These are phyloP conservation scores for Mycalesis mineus DNA, from an alignment of 2,888 invertebrate species.

Conservation along the genomic window DNA sequence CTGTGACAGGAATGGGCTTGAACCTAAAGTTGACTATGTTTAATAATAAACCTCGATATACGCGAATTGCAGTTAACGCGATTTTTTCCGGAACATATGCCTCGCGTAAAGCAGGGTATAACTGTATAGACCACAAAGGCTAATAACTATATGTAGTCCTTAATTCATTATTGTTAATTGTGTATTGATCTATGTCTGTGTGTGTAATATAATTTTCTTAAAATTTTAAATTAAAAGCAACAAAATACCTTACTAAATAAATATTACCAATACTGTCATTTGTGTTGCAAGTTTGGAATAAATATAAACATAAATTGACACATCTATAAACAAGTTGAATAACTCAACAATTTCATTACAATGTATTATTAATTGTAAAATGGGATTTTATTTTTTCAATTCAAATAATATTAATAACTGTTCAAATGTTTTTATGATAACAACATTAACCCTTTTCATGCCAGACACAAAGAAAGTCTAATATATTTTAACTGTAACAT, in stretches of 20 bases:
- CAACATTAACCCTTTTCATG: too few species aligned
- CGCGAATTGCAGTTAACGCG: too few species aligned
- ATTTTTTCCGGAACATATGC: too few species aligned
- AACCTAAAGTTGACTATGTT: too few species aligned
- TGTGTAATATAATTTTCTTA: background rate
- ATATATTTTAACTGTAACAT: too few species aligned
- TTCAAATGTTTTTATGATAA: too few species aligned
- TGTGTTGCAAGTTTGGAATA: constrained; percentile 6
- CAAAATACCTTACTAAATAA: constrained; percentile 5
- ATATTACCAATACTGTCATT: constrained; percentile 9
- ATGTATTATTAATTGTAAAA: background rate
- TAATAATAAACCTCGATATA: too few species aligned
- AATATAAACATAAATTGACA: background rate
- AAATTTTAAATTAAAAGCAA: constrained; percentile 1
- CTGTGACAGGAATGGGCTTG: too few species aligned
- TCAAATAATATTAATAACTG: too few species aligned
- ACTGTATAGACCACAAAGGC: background rate
- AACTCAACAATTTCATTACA: background rate
- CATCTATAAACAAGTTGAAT: background rate
- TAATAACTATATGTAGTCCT: background rate
- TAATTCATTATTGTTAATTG: background rate
- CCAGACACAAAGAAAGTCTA: too few species aligned
- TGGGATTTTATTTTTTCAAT: background rate
- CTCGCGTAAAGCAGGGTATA: too few species aligned
- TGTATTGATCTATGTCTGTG: background rate